Percentiles rank a stretch among this genome's conserved stretches.
phyloP scores from a whole-genome alignment of 2,888 invertebrate genomes.

The Epinotia brunnichana region DNA sequence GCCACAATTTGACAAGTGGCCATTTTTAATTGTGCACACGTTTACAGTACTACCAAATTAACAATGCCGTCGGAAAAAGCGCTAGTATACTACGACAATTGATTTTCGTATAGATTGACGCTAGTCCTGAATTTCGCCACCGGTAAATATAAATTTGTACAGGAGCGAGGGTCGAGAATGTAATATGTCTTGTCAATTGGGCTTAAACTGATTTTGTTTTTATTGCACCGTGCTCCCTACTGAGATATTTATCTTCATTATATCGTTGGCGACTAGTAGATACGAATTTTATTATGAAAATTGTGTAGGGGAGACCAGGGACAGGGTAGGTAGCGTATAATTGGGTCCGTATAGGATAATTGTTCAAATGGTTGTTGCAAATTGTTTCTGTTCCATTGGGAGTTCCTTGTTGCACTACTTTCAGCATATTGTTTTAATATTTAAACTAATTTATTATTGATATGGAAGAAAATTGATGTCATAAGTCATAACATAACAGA shows the following conservation, averaged over 20 bases:
- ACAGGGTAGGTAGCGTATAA: slow-evolving; percentile 72
- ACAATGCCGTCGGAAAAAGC: slow-evolving; percentile 1
- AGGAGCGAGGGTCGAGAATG: slow-evolving; percentile 55
- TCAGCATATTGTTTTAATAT: slow-evolving; percentile 25
- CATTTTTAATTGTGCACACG: slow-evolving; percentile 62
- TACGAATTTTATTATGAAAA: slow-evolving; percentile 78
- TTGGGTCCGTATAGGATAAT: slow-evolving; percentile 78
- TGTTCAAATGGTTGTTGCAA: slow-evolving; percentile 69
- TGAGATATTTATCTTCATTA: slow-evolving; percentile 82
- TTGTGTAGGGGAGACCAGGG: slow-evolving; percentile 69
- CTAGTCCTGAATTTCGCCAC: slow-evolving; percentile 21
- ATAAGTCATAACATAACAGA: too few relatives aligned
- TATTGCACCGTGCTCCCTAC: slow-evolving; percentile 72
- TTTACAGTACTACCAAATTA: slow-evolving; percentile 40
- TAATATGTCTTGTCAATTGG: slow-evolving; percentile 78
- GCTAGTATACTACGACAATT: neutral
- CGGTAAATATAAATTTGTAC: slow-evolving; percentile 31
- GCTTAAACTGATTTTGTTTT: slow-evolving; percentile 80
- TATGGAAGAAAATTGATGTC: neutral
- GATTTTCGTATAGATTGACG: neutral
- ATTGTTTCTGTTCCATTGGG: slow-evolving; percentile 69
- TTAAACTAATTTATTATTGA: slow-evolving; percentile 21
- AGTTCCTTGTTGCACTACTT: slow-evolving; percentile 48
- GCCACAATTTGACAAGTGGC: slow-evolving; percentile 68
- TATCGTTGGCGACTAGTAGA: slow-evolving; percentile 70